Conservation (phyloP, 2,113 vertebrate species). For the Anolis sagrei region DNA sequence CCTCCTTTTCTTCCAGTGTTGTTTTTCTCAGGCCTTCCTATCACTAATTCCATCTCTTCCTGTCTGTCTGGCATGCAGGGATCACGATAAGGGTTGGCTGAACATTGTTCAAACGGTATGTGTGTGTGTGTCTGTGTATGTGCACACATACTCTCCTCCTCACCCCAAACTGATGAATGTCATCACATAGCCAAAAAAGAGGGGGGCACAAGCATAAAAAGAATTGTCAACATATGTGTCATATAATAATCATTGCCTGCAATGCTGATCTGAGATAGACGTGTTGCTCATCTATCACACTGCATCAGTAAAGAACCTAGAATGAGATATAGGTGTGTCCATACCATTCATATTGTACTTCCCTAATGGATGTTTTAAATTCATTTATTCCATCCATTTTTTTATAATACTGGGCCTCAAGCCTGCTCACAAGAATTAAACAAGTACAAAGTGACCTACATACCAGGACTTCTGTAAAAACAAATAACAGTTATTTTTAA, state of each 20-base stretch:
- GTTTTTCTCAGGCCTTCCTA: not conserved
- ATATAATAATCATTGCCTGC: not conserved
- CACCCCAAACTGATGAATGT: not conserved
- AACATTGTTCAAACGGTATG: not conserved
- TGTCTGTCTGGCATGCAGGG: conserved; percentile 26
- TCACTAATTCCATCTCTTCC: conserved; percentile 32
- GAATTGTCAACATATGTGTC: not conserved
- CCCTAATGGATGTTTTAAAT: no score
- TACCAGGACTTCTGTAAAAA: no score
- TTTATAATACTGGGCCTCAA: not conserved
- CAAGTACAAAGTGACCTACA: no score
- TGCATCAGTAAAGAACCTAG: not conserved
- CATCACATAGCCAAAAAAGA: not conserved
- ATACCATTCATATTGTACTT: not conserved
- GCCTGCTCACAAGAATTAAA: no score
- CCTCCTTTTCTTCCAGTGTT: not conserved
- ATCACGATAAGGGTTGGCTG: conserved; percentile 16
- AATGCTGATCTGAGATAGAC: not conserved
- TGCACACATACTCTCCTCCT: not conserved
- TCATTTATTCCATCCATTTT: not conserved
- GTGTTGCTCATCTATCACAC: not conserved
- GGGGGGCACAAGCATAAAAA: not conserved
- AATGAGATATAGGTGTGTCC: not conserved
- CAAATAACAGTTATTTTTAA: no score
- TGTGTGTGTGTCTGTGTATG: not conserved